Evolutionary conservation across 2,113 vertebrate genomes (phyloP).

Genomic region (Baryphthengus martii): DNA sequence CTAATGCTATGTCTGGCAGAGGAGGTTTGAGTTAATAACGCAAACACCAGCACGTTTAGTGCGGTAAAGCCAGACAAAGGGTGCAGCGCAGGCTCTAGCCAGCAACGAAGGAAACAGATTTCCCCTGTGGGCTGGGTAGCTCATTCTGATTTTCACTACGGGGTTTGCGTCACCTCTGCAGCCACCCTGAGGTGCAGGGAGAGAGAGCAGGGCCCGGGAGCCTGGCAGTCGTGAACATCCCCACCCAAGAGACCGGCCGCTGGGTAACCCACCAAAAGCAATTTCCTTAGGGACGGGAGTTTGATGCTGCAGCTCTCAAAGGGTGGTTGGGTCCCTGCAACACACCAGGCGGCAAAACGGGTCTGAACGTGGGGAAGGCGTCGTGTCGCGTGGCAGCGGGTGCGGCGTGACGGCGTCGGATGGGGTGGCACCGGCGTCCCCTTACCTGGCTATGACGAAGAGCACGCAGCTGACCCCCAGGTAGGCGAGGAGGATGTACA

Average conservation of each 20-base stretch:
- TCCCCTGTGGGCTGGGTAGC: not conserved
- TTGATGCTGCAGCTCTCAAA: not conserved
- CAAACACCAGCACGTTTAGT: not conserved
- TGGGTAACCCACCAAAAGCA: not conserved
- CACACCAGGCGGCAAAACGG: not conserved
- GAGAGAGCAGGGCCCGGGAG: not conserved
- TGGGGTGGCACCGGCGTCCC: not conserved
- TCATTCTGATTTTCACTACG: not conserved
- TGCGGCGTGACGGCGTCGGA: rapidly evolving
- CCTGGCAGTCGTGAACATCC: not conserved
- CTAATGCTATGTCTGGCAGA: not conserved
- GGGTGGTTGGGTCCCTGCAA: not conserved
- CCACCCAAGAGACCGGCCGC: not conserved
- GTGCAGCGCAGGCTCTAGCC: not conserved
- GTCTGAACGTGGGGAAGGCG: rapidly evolving
- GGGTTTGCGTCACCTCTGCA: not conserved
- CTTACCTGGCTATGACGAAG: constrained; percentile 97
- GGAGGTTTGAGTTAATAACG: not conserved
- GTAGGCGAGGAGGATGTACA: constrained; percentile 97
- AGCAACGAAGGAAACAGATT: not conserved
- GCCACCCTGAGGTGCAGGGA: not conserved
- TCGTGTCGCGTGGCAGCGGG: not conserved
- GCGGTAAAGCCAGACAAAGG: not conserved
- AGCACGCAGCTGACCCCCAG: constrained; percentile 98
- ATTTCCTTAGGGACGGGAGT: not conserved